These are phyloP conservation scores for Melanogrammus aeglefinus DNA, from an alignment of 2,797 vertebrate species.

Conservation along the genomic window DNA sequence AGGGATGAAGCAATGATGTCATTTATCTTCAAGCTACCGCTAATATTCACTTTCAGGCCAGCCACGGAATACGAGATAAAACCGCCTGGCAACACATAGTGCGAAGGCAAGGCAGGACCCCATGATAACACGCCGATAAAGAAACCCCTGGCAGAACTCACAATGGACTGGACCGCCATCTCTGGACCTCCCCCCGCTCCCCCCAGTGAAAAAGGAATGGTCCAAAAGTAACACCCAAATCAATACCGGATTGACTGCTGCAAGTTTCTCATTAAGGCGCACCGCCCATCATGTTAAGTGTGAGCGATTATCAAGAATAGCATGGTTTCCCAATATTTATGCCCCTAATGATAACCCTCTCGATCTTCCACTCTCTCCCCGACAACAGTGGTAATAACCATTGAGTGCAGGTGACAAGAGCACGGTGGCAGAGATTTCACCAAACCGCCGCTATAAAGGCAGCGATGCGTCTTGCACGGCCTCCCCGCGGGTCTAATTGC, in stretches of 20 bases:
- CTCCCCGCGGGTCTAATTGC: constrained; percentile 26
- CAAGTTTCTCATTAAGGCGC: constrained; percentile 51
- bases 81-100: constrained; percentile 69
- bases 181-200: constrained; percentile 52
- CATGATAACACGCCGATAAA: too few relatives aligned
- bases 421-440: constrained; percentile 26
- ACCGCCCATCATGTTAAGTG: constrained; percentile 60
- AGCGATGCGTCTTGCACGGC: background rate
- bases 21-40: constrained; percentile 72
- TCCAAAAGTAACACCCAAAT: constrained; percentile 54
- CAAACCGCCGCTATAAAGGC: constrained; percentile 36
- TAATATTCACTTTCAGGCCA: constrained; percentile 68
- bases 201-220: background rate
- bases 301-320: constrained; percentile 57
- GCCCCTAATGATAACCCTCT: constrained; percentile 41
- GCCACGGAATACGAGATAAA: constrained; percentile 71
- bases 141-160: constrained; percentile 16
- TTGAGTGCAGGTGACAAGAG: constrained; percentile 25
- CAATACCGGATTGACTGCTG: constrained; percentile 57
- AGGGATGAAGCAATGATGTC: constrained; percentile 69
- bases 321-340: constrained; percentile 51
- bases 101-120: background rate
- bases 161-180: constrained; percentile 56
- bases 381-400: constrained; percentile 42
- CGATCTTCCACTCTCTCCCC: constrained; percentile 25